Evolutionary conservation across 1,140 invertebrate species (phyloP).

Genomic region (Drosophila yakuba): DNA sequence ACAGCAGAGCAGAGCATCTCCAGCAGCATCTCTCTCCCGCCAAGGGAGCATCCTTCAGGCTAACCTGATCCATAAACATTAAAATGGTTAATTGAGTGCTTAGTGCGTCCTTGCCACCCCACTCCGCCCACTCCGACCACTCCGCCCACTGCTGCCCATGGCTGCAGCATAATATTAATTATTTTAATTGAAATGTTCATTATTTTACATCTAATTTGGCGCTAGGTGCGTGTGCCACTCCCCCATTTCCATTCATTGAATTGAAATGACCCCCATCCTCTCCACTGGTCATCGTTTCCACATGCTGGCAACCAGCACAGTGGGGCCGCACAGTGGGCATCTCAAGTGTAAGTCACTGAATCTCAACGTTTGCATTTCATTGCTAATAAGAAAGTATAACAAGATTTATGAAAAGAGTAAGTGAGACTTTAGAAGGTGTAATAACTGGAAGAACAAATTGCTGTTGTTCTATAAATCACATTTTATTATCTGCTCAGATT

Average conservation of each 20-base stretch:
- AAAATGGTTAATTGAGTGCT: constrained; percentile 84
- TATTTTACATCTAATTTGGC: constrained; percentile 84
- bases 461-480: too few relatives aligned
- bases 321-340: constrained; percentile 14
- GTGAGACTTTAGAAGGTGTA: too few relatives aligned
- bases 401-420: neutral
- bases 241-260: constrained; percentile 1
- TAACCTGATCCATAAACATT: constrained; percentile 74
- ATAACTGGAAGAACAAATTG: too few relatives aligned
- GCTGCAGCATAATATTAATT: constrained; percentile 79
- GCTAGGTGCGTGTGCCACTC: constrained; percentile 50
- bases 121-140: constrained; percentile 13
- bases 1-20: constrained; percentile 26
- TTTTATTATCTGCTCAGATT: too few relatives aligned
- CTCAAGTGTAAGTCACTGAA: neutral
- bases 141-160: constrained; percentile 10
- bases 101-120: constrained; percentile 60
- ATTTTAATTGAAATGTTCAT: constrained; percentile 85
- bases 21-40: constrained; percentile 1
- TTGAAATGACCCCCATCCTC: neutral
- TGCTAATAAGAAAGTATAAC: neutral
- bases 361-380: neutral
- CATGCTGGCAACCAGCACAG: constrained; percentile 4
- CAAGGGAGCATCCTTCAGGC: constrained; percentile 34
- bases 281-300: constrained; percentile 25